Evolutionary conservation across 2,888 invertebrate genomes (phyloP), one percentile per base, ranked within the genome.

Genomic region (Eugnorisma glareosa): DNA sequence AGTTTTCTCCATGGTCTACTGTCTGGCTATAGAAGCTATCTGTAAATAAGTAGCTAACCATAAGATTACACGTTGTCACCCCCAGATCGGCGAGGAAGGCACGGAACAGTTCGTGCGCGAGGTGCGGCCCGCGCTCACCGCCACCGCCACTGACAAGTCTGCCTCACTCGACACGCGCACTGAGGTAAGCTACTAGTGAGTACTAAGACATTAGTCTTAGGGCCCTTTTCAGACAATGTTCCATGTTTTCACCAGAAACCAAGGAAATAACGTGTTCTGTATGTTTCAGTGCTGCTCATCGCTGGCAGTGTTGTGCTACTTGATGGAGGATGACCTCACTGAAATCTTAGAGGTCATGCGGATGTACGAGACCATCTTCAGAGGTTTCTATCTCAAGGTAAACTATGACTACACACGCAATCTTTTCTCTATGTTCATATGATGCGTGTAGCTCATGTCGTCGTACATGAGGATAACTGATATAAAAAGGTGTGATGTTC

Each of bases 221-320:
- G n/a, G n/a, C n/a, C n/a, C n/a, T n/a, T n/a, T n/a, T n/a, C n/a
- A n/a, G n/a, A n/a, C n/a, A n/a, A n/a, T n/a, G n/a, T n/a, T n/a
- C n/a, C n/a, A n/a, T n/a, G 28, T 28, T 5, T 15, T 57, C 57
- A 11, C 24, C n/a, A 24, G 13, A 21, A 11, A 3, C 10, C 24
- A 51, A 24, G 3, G 10, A 54, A 31, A 31, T 35, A 35, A 67
- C 40, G 5, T 57, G 13, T 54, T 51, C 35, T 73, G 10, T 51
- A 40, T 67, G 18, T 95, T 97, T 21, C 94, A 99, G 98, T 99
- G 99, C 92, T 99, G 99, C 90, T 97, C 98, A 86, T 98, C 99
- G 0, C 94, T 99, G 88, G 98, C 98, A 24, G 96, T 98, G 90
- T 97, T 99, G 85, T 98, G 98, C 90, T 99, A 99, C 92, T 95